Evolutionary conservation across 2,888 invertebrate species (phyloP).

Genomic region (Venusia cambrica): DNA sequence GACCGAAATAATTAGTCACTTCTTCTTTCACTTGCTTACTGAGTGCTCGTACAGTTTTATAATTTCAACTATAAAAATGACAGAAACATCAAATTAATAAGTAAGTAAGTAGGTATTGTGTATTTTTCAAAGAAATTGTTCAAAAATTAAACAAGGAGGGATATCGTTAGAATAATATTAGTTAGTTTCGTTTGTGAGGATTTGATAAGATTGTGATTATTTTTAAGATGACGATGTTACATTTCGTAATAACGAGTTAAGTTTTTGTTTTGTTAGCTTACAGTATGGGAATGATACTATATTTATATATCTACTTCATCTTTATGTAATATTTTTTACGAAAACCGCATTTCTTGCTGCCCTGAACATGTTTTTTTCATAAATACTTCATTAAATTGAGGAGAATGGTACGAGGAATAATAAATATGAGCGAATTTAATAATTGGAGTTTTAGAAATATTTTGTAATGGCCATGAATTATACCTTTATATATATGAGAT

Average conservation of each 20-base stretch:
- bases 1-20: no score
- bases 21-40: no score
- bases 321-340: constrained; percentile 6
- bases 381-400: constrained; percentile 6
- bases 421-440: constrained; percentile 30
- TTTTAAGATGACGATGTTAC: constrained; percentile 41
- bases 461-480: constrained; percentile 21
- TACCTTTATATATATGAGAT: constrained; percentile 16
- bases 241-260: constrained; percentile 51
- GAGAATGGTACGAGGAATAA: constrained; percentile 16
- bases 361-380: no score
- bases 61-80: no score
- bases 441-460: constrained; percentile 17
- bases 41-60: no score
- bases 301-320: constrained; percentile 19
- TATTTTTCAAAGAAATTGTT: no score
- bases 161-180: constrained; percentile 10
- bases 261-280: constrained; percentile 54
- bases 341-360: constrained; percentile 18
- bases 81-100: no score
- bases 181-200: constrained; percentile 25
- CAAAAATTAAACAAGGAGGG: constrained; percentile 1
- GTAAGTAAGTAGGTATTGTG: no score
- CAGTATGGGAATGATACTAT: constrained; percentile 38
- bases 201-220: constrained; percentile 44